phyloP scores from a whole-genome alignment of 2,113 vertebrate genomes.

The Trogon surrucura region DNA sequence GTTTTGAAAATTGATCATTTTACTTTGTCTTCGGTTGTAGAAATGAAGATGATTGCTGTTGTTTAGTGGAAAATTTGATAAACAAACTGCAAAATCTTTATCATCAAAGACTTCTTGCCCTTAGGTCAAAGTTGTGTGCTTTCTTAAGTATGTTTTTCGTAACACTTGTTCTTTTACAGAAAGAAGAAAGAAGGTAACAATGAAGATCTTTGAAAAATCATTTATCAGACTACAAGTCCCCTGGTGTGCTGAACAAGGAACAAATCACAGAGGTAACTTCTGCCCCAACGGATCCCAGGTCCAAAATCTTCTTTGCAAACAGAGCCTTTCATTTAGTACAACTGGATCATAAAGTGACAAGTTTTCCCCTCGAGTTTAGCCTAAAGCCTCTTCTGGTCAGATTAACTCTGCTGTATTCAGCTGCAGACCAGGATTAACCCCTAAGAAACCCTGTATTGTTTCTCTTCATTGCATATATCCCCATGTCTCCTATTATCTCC shows the following conservation, averaged over 20 bases:
- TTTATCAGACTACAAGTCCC: conserved; percentile 64
- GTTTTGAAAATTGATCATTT: background rate
- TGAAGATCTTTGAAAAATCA: conserved; percentile 64
- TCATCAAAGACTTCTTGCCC: conserved; percentile 41
- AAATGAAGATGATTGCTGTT: background rate
- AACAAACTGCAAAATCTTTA: background rate
- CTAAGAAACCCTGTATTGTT: conserved; percentile 72
- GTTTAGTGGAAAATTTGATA: background rate
- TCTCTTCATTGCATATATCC: conserved; percentile 78
- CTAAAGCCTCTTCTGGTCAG: conserved; percentile 67
- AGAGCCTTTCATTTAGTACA: conserved; percentile 70
- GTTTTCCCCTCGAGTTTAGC: conserved; percentile 70
- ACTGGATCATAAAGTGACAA: conserved; percentile 79
- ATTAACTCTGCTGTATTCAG: conserved; percentile 76
- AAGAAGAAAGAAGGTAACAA: conserved; percentile 49
- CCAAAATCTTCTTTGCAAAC: conserved; percentile 78
- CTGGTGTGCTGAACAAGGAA: conserved; percentile 68
- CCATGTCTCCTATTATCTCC: conserved; percentile 74
- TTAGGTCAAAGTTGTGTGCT: conserved; percentile 41
- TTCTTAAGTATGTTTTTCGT: conserved; percentile 62
- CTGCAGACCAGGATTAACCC: conserved; percentile 77
- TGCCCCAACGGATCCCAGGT: conserved; percentile 68
- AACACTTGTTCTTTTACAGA: conserved; percentile 43
- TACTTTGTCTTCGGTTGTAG: background rate
- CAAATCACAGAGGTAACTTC: conserved; percentile 67